phyloP scores from a whole-genome alignment of 2,113 vertebrate genomes.

The Psittacula cyanocephala region DNA sequence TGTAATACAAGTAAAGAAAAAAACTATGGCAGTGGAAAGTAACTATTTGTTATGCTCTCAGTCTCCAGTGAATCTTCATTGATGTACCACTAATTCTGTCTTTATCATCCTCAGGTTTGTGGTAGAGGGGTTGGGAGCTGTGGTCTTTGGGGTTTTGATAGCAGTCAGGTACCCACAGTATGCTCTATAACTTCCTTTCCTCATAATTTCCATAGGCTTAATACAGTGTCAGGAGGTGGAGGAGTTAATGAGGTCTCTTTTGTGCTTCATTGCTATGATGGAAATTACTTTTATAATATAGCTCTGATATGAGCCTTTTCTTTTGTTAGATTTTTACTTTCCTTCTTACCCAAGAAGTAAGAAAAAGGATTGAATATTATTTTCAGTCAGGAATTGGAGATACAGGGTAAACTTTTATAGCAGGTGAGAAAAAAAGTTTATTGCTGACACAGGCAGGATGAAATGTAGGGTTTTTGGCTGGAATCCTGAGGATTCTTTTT shows the following conservation, averaged over 20 bases:
- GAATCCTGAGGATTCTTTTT: not conserved
- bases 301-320: not conserved
- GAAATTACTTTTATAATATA: not conserved
- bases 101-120: not conserved
- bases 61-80: not conserved
- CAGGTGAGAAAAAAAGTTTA: not conserved
- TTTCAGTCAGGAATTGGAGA: not conserved
- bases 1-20: not conserved
- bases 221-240: not conserved
- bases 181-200: not conserved
- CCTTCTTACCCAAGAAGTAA: not conserved
- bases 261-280: not conserved
- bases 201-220: not conserved
- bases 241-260: not conserved
- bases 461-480: not conserved
- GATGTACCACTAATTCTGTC: not conserved
- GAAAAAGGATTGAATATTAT: not conserved
- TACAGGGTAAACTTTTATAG: not conserved
- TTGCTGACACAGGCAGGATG: not conserved
- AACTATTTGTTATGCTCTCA: not conserved
- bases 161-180: not conserved
- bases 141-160: not conserved
- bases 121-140: not conserved
- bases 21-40: not conserved
- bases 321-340: not conserved